These are phyloP conservation scores for Indicator maculatus DNA, from an alignment of 2,113 vertebrate genomes.

Conservation along the genomic window DNA sequence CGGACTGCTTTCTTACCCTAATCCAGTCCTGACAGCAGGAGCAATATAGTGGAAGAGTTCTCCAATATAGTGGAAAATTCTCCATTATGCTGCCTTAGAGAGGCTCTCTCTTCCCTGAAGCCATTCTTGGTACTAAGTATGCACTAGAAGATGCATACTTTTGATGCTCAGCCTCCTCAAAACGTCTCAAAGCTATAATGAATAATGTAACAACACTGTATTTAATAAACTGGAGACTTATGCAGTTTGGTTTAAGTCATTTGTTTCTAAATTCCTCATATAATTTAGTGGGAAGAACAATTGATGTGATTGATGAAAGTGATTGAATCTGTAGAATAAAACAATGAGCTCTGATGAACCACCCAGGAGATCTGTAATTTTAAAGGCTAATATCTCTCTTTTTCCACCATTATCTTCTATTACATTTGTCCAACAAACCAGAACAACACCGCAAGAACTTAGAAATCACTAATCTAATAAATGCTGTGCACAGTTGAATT, in stretches of 20 bases:
- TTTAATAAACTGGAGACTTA: background rate
- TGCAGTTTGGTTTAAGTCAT: background rate
- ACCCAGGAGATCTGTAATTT: background rate
- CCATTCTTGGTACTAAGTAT: background rate
- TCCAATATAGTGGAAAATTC: background rate
- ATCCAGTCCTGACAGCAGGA: background rate
- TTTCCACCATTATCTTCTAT: background rate
- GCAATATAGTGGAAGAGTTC: background rate
- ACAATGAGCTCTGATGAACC: background rate
- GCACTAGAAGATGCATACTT: background rate
- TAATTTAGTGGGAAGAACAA: background rate
- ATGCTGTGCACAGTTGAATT: background rate
- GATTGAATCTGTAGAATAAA: background rate
- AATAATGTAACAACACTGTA: background rate
- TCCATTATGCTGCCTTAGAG: background rate
- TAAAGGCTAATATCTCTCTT: background rate
- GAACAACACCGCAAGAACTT: background rate
- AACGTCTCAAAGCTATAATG: background rate
- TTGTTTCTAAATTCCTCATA: background rate
- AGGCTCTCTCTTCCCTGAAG: background rate
- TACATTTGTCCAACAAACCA: background rate
- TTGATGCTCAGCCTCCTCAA: background rate
- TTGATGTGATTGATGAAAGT: background rate
- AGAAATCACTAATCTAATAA: background rate
- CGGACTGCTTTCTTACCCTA: background rate